These are phyloP conservation scores for Heterotilapia buettikoferi DNA, from an alignment of 2,113 vertebrate genomes.

Conservation along the genomic window DNA sequence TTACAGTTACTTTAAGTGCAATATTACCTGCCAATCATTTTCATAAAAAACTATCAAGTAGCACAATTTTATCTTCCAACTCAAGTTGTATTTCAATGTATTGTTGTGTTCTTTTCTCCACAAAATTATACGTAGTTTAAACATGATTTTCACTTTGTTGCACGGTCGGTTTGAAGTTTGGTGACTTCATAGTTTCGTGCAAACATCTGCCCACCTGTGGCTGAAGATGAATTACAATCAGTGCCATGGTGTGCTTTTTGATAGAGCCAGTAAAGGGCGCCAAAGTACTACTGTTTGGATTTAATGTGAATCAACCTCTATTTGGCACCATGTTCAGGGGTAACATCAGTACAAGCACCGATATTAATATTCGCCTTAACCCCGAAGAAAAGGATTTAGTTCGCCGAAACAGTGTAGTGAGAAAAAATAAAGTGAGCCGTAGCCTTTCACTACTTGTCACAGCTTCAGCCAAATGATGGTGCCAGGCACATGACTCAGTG, in stretches of 20 bases:
- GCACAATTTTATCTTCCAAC: neutral
- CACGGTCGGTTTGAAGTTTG: neutral
- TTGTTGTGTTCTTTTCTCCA: rapidly evolving
- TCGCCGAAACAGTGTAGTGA: rapidly evolving
- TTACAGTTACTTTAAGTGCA: neutral
- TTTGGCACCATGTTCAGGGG: neutral
- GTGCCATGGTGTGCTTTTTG: rapidly evolving
- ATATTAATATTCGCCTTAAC: neutral
- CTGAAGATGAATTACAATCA: neutral
- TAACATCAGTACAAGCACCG: neutral
- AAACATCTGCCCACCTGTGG: neutral
- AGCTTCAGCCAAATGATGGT: neutral
- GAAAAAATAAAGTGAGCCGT: neutral
- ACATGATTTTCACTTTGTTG: neutral
- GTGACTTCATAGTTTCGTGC: neutral
- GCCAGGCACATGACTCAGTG: rapidly evolving
- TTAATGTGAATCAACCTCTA: neutral
- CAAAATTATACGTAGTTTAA: neutral
- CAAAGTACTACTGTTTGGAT: neutral
- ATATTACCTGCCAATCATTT: neutral
- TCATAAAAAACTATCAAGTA: neutral
- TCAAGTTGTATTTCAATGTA: rapidly evolving
- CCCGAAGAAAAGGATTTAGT: neutral
- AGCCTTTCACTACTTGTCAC: neutral
- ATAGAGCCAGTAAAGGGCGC: neutral